Evolutionary conservation across 2,888 invertebrate species (phyloP).

Genomic region (Tenthredo mesomela): DNA sequence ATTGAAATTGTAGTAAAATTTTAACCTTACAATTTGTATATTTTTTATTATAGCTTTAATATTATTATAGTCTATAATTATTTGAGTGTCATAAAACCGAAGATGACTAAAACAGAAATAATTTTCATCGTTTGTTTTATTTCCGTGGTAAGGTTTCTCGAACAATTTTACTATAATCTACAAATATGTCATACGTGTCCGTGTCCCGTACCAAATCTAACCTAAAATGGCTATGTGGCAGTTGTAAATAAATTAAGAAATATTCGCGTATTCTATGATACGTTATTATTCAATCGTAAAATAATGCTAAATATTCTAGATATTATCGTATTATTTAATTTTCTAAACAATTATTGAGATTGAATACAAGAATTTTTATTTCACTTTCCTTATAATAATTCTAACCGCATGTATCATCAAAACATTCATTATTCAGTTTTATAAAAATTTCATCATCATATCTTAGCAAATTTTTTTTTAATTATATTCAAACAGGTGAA

Average conservation of each 20-base stretch:
- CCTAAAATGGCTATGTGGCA: neutral
- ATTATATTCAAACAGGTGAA: constrained; percentile 59
- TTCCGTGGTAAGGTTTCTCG: neutral
- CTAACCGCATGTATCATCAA: neutral
- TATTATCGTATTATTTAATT: neutral
- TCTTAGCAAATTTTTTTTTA: no score
- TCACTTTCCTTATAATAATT: neutral
- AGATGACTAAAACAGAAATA: neutral
- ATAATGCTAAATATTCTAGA: neutral
- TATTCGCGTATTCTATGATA: neutral
- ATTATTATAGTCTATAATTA: neutral
- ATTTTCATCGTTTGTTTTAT: neutral
- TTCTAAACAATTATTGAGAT: neutral
- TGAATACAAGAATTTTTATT: neutral
- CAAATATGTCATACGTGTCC: neutral
- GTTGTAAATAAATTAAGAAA: neutral
- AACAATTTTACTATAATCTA: neutral
- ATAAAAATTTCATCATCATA: neutral
- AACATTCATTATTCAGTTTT: neutral
- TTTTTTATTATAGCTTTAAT: neutral
- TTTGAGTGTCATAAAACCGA: neutral
- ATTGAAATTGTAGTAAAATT: neutral
- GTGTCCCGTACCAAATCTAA: neutral
- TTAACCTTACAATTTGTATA: neutral
- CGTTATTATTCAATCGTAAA: neutral